These are phyloP conservation scores for Dipodomys ordii DNA, from an alignment of 2,113 vertebrate genomes.

Conservation along the genomic window DNA sequence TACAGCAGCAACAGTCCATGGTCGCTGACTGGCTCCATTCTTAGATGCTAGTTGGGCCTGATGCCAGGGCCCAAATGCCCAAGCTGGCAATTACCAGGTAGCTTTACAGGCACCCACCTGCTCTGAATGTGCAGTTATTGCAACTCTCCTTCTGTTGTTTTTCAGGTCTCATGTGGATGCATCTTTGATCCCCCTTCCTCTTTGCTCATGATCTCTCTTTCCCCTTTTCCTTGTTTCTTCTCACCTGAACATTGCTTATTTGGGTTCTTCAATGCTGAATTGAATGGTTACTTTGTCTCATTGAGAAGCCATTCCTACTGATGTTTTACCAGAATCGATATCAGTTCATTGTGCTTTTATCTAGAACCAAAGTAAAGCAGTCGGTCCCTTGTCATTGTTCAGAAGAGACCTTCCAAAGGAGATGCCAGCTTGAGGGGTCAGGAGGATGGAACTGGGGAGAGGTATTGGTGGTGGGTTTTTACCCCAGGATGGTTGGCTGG, in stretches of 20 bases:
- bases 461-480: background rate
- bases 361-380: too few species aligned
- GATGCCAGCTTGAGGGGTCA: background rate
- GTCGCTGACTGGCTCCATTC: conserved; percentile 52
- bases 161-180: accelerated
- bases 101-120: conserved; percentile 81
- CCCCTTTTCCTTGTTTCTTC: background rate
- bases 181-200: too few species aligned
- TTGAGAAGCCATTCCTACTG: accelerated
- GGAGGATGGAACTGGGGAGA: background rate
- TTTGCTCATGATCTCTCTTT: background rate
- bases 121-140: conserved; percentile 72
- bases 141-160: conserved; percentile 58
- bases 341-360: background rate
- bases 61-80: conserved; percentile 49
- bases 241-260: background rate
- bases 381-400: too few species aligned
- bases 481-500: background rate
- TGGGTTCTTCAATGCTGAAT: accelerated
- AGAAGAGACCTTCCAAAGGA: background rate
- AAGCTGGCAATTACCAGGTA: conserved; percentile 71
- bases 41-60: conserved; percentile 59
- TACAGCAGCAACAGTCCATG: conserved; percentile 75
- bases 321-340: background rate
- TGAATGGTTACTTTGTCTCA: background rate